Percentiles rank a stretch among this genome's conserved stretches.
phyloP scores from a whole-genome alignment of 2,113 vertebrate genomes.

The Morone saxatilis region DNA sequence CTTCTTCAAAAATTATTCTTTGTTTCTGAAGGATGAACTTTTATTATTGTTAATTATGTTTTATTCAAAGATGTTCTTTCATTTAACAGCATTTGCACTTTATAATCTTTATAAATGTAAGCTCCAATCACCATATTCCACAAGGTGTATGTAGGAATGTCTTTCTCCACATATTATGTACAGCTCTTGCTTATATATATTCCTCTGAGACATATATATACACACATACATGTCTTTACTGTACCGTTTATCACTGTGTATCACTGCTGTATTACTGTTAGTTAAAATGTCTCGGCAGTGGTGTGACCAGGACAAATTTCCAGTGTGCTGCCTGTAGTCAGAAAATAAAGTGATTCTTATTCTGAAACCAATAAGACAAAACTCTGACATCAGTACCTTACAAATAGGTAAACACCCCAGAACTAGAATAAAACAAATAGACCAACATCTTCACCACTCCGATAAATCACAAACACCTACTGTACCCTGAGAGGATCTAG shows the following conservation, averaged over 20 bases:
- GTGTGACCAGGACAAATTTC: constrained; percentile 1
- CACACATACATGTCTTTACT: background rate
- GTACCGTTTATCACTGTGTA: background rate
- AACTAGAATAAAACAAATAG: constrained; percentile 79
- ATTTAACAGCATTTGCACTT: background rate
- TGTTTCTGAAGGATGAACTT: background rate
- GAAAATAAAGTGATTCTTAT: constrained; percentile 49
- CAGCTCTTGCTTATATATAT: background rate
- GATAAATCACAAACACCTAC: constrained; percentile 77
- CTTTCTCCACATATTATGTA: background rate
- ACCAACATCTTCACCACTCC: constrained; percentile 62
- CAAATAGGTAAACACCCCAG: constrained; percentile 75
- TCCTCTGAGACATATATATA: background rate
- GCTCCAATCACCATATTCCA: background rate
- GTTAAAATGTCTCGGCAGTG: constrained; percentile 5
- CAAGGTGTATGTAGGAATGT: background rate
- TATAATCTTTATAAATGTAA: background rate
- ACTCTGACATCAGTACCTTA: constrained; percentile 51
- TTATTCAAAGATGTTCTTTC: background rate
- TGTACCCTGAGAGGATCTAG: constrained; percentile 30
- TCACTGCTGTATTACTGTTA: background rate
- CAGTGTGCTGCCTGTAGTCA: background rate
- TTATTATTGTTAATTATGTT: background rate
- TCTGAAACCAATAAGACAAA: constrained; percentile 58
- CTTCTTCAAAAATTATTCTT: background rate